Percentiles rank a stretch among this genome's conserved stretches.
Conservation (phyloP, 2,113 vertebrate genomes). For the Cichladusa arquata region DNA sequence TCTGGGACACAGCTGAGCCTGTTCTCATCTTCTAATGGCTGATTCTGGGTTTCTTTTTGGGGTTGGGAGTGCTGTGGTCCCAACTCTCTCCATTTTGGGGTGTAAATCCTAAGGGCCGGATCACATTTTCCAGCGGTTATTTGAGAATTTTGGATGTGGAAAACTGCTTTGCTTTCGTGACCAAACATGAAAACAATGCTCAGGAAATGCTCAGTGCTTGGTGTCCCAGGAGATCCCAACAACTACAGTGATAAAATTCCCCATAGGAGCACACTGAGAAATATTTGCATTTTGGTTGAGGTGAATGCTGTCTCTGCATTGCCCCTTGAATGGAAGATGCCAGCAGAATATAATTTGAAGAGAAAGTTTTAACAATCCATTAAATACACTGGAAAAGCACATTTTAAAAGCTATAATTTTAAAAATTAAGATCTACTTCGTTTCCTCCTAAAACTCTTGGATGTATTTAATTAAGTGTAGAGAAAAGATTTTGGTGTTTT, state of each 20-base stretch:
- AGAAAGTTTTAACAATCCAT: background rate
- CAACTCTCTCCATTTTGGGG: background rate
- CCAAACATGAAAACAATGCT: fast-evolving
- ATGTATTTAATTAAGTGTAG: background rate
- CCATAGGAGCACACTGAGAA: background rate
- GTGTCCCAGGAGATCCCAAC: background rate
- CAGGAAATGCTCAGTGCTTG: background rate
- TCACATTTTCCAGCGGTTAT: background rate
- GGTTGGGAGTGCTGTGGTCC: background rate
- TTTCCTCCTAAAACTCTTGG: background rate
- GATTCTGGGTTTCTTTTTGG: background rate
- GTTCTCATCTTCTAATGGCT: background rate
- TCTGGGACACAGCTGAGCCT: background rate
- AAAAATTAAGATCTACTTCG: background rate
- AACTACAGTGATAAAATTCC: no score
- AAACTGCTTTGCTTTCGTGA: background rate
- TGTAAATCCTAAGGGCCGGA: background rate
- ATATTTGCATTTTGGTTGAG: background rate
- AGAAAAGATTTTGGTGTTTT: background rate
- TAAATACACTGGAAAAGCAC: background rate
- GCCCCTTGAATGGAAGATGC: background rate
- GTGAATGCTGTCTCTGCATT: background rate
- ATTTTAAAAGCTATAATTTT: background rate
- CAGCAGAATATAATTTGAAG: background rate
- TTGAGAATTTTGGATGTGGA: background rate